Evolutionary conservation across 2,888 invertebrate species (phyloP), one percentile per base, ranked within the genome.

Genomic region (Stegophylla sp.): DNA sequence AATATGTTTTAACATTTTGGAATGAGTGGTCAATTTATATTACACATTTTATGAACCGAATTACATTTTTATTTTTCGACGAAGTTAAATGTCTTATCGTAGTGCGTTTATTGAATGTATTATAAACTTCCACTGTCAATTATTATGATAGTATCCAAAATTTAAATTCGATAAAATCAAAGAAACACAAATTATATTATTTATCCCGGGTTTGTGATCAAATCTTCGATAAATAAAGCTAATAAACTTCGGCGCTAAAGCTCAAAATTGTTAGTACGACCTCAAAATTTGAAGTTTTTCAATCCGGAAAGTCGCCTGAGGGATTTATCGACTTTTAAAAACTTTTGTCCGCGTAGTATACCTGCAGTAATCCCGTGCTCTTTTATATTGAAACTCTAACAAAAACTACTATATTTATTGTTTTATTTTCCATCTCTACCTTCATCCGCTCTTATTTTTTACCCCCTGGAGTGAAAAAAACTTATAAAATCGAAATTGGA

Each of bases 261-360:
- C 63, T 75, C 64, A 64, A 76, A 76, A 76, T 53, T 76, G 66
- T 76, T 66, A 76, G 53, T 64, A 43, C 41, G 53, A 76, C 75
- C 66, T 76, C 51, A 43, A 76, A 76, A 76, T 76, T 76, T 76
- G 64, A 76, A 76, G 75, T 76, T 76, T 76, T 76, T 76, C 75
- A 76, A 76, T 76, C 75, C 75, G 53, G 41, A 23, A n/a, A 76
- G 75, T 76, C 10, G 43, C 75, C 75, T 76, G 53, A 66, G 75
- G 75, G 75, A 76, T 76, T 76, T 76, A 76, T 76, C 64, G 66
- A 76, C 75, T 76, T 76, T 76, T 76, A 66, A 66, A 76, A 76
- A 76, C 75, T 76, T 75, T 76, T 66, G 43, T 76, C 64, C 75
- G 53, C 66, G 53, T 66, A 48, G 74, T 74, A 74, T 63, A 74